Evolutionary conservation across 2,888 invertebrate genomes (phyloP), one percentile per base, ranked within the genome.

Genomic region (Ophion obscuratus): DNA sequence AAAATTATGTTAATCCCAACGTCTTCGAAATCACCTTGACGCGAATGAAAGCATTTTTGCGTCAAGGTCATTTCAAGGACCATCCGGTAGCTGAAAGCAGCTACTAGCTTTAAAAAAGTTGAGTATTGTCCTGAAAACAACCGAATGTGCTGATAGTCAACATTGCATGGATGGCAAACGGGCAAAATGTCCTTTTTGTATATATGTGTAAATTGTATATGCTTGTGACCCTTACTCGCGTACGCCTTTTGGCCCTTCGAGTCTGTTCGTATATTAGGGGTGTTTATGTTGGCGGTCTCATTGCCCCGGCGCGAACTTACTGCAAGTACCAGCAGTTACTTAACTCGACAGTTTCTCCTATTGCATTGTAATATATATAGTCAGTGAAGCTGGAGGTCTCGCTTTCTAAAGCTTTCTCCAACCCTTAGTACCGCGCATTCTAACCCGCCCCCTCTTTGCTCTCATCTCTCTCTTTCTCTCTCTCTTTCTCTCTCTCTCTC

Each of bases 251-350:
- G 40, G 73, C 77, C 85, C 40, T 61, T 61, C 27, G 71, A 75
- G 85, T 61, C 64, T 81, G 40, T 53, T 61, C 87, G 89, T 90
- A 90, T 91, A 92, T 92, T 91, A 91, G 89, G 91, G 88, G 90
- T 92, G 92, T 92, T 92, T 92, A 93, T 93, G 92, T 90, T 91
- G 89, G 90, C 91, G 90, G 92, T 92, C 92, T 93, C 92, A 92
- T 93, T 93, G 92, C 92, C 64, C 71, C 53, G 31, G 90, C 91
- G 90, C 90, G 90, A 93, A 93, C 91, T 93, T 93, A 92, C 91
- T 89, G 92, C 91, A 93, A 93, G 92, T 92, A 92, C 92, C 89
- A 88, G 90, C 91, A 92, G 92, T 93, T 93, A 93, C 92, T 93
- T 93, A 92, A 90, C 92, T 92, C 92, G 92, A 92, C 92, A 92